Evolutionary conservation across 1,140 invertebrate genomes (phyloP).

Genomic region (Glossosoma conforme): DNA sequence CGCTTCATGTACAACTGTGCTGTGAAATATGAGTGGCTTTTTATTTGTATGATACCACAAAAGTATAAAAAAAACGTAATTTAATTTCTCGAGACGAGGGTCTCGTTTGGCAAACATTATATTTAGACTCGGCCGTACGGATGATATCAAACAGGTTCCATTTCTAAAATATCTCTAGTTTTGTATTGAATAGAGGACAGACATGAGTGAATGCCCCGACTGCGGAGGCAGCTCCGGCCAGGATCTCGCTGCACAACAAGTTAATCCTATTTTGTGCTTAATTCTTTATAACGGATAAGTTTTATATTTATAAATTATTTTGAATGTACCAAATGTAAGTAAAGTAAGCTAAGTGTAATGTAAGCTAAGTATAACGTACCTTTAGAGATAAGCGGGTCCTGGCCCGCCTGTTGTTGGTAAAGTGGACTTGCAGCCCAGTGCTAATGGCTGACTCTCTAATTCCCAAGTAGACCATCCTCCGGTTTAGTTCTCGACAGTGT

Average conservation of each 20-base stretch:
- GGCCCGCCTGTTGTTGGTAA: too few relatives aligned
- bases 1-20: slow-evolving; percentile 32
- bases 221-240: slow-evolving; percentile 28
- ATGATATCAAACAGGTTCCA: slow-evolving; percentile 31
- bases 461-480: too few relatives aligned
- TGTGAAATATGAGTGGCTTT: slow-evolving; percentile 34
- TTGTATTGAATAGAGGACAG: slow-evolving; percentile 31
- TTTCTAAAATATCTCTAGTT: slow-evolving; percentile 33
- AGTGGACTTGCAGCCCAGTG: too few relatives aligned
- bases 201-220: slow-evolving; percentile 31
- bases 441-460: too few relatives aligned
- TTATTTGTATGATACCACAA: slow-evolving; percentile 34
- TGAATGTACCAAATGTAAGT: slow-evolving; percentile 30
- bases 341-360: too few relatives aligned
- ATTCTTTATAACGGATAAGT: slow-evolving; percentile 28
- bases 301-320: slow-evolving; percentile 32
- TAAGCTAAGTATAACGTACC: too few relatives aligned
- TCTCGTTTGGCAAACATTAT: slow-evolving; percentile 28
- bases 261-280: slow-evolving; percentile 32
- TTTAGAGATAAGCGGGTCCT: too few relatives aligned
- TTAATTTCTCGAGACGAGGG: slow-evolving; percentile 28
- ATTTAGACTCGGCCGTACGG: too few relatives aligned
- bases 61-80: slow-evolving; percentile 30
- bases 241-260: slow-evolving; percentile 32
- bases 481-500: slow-evolving; percentile 32